Conservation (phyloP, 2,888 invertebrate species). For the Xylophagus ater region DNA sequence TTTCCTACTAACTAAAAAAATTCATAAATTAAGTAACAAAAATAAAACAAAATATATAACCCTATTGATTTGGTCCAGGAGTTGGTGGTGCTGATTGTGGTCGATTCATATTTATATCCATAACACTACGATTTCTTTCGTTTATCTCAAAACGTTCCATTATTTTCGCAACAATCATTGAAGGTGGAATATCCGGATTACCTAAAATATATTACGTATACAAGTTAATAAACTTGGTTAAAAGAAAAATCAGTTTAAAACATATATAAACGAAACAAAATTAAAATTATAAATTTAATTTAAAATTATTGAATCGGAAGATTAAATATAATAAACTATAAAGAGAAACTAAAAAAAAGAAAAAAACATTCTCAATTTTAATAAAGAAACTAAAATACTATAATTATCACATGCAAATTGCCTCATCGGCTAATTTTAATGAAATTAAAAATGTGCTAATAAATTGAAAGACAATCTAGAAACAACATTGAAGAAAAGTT, state of each 20-base stretch:
- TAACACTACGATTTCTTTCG: slow-evolving; percentile 32
- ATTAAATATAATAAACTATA: slow-evolving; percentile 10
- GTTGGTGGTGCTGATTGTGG: slow-evolving; percentile 21
- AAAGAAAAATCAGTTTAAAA: slow-evolving; percentile 18
- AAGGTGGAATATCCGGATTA: slow-evolving; percentile 66
- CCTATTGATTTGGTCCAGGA: slow-evolving; percentile 14
- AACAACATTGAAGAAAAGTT: too few relatives aligned
- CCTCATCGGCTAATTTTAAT: too few relatives aligned
- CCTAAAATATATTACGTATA: too few relatives aligned
- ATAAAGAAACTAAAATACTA: too few relatives aligned
- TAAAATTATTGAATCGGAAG: slow-evolving; percentile 1
- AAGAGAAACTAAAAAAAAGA: slow-evolving; percentile 9
- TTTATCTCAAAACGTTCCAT: slow-evolving; percentile 57
- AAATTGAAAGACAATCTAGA: too few relatives aligned
- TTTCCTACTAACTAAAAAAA: too few relatives aligned
- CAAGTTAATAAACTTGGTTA: too few relatives aligned
- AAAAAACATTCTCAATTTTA: not conserved
- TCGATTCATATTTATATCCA: slow-evolving; percentile 18
- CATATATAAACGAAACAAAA: not conserved
- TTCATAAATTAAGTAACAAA: too few relatives aligned
- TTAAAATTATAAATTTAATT: slow-evolving; percentile 6
- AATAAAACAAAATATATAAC: too few relatives aligned
- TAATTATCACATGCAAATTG: too few relatives aligned
- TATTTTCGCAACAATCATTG: slow-evolving; percentile 70
- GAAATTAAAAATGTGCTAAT: too few relatives aligned